These are phyloP conservation scores for Zingel zingel DNA, from an alignment of 2,113 vertebrate genomes.

Conservation along the genomic window DNA sequence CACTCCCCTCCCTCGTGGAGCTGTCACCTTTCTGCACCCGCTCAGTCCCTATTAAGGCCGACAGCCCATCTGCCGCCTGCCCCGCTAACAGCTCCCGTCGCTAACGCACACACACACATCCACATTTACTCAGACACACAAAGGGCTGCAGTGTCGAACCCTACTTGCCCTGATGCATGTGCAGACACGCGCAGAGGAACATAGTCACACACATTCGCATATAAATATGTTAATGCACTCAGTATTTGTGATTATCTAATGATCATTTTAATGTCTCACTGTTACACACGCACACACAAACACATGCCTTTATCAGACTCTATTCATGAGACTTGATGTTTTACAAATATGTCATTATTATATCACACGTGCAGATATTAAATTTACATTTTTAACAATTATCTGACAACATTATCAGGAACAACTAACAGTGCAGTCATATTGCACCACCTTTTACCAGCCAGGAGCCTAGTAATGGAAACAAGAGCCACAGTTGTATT, in stretches of 20 bases:
- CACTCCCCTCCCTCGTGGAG: constrained; percentile 67
- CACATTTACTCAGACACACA: constrained; percentile 69
- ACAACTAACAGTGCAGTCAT: neutral
- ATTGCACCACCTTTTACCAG: neutral
- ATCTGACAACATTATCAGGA: neutral
- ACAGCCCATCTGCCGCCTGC: constrained; percentile 87
- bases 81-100: constrained; percentile 82
- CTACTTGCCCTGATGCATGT: constrained; percentile 67
- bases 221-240: constrained; percentile 1
- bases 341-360: neutral
- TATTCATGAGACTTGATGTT: neutral
- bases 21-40: constrained; percentile 81
- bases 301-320: neutral
- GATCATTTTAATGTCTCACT: neutral
- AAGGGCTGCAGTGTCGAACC: constrained; percentile 40
- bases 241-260: constrained; percentile 10
- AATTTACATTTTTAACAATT: neutral
- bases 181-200: constrained; percentile 19
- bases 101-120: constrained; percentile 72
- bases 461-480: neutral
- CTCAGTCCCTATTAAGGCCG: constrained; percentile 86
- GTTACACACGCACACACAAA: neutral
- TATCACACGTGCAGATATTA: neutral
- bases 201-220: constrained; percentile 22
- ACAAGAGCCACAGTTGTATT: neutral